Percentiles rank a stretch among this genome's conserved stretches.
Evolutionary conservation across 2,797 vertebrate genomes (phyloP).

Genomic region (Gymnothorax javanicus): DNA sequence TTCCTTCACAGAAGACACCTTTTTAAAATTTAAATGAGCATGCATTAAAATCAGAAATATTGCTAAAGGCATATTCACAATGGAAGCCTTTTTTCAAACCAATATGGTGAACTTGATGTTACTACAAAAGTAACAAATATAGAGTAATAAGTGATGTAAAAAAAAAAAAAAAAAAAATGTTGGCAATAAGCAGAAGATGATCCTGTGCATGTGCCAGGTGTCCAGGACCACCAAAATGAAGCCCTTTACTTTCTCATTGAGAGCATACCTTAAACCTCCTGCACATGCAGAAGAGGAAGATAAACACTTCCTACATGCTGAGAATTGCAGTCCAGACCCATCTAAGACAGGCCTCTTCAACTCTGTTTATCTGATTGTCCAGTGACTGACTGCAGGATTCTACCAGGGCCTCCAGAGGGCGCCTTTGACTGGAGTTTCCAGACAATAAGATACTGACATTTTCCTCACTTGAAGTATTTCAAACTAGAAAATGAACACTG

Average conservation of each 20-base stretch:
- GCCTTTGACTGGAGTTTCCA: too few species aligned
- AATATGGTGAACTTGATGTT: too few species aligned
- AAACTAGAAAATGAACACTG: constrained; percentile 64
- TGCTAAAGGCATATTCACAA: neutral
- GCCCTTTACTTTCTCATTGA: neutral
- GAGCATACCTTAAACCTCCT: neutral
- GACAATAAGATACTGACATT: neutral
- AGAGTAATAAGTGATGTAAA: too few species aligned
- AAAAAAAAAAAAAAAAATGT: too few species aligned
- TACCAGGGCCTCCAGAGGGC: constrained; percentile 60
- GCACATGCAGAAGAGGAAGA: constrained; percentile 14
- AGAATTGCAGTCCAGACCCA: constrained; percentile 16
- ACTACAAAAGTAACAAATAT: too few species aligned
- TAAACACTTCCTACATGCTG: constrained; percentile 7
- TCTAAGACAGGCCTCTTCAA: constrained; percentile 8
- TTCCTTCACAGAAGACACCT: too few species aligned
- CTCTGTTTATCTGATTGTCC: neutral
- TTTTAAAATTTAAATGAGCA: too few species aligned
- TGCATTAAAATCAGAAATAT: too few species aligned
- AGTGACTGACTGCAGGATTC: constrained; percentile 30
- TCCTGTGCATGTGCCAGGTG: neutral
- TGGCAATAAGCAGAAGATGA: neutral
- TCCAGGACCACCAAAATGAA: neutral
- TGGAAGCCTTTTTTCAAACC: neutral
- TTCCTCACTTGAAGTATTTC: neutral